Conservation (phyloP, 2,888 invertebrate species). For the Brachycybe producta region DNA sequence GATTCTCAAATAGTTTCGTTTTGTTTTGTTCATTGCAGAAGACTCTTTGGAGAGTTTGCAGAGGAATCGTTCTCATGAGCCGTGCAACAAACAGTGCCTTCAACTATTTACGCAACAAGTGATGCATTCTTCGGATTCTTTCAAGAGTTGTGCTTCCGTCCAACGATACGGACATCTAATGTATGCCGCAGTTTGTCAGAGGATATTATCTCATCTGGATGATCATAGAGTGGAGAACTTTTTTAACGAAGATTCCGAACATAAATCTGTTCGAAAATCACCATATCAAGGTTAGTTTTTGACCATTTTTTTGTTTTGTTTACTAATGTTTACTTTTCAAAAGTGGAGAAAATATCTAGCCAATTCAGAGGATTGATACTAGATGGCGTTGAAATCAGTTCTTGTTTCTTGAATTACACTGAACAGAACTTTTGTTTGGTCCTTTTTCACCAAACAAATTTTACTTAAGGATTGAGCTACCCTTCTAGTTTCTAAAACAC, state of each 20-base stretch:
- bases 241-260: slow-evolving; percentile 22
- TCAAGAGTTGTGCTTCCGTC: slow-evolving; percentile 18
- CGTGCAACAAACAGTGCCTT: slow-evolving; percentile 23
- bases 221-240: slow-evolving; percentile 22
- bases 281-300: slow-evolving; percentile 18
- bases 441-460: too few species aligned
- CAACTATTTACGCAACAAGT: slow-evolving; percentile 20
- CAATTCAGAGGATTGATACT: too few species aligned
- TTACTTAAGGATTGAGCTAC: too few species aligned
- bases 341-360: too few species aligned
- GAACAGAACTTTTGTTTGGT: too few species aligned
- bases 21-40: background rate
- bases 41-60: background rate
- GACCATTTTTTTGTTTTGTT: background rate
- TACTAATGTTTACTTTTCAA: too few species aligned
- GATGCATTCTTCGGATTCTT: slow-evolving; percentile 16
- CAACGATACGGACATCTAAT: slow-evolving; percentile 22
- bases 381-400: too few species aligned
- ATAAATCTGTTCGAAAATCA: slow-evolving; percentile 19
- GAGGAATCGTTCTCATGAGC: slow-evolving; percentile 6
- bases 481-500: too few species aligned
- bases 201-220: slow-evolving; percentile 22
- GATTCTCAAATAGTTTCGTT: background rate
- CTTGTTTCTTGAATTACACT: too few species aligned
- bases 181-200: slow-evolving; percentile 23